phyloP scores from a whole-genome alignment of 2,113 vertebrate species.

The Neotoma lepida region DNA sequence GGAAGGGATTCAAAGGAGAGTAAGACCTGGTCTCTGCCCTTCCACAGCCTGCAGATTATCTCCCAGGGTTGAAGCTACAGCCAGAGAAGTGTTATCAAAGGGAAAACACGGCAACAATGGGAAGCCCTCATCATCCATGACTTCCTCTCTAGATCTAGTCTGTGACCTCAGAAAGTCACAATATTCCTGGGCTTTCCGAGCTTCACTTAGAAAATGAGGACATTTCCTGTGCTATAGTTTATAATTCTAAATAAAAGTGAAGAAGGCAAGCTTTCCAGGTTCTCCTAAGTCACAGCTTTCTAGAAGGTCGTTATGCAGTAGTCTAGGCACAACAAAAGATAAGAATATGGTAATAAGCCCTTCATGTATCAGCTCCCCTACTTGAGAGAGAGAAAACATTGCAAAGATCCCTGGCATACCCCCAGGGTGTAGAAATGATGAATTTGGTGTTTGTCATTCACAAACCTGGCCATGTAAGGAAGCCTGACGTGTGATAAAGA shows the following conservation, averaged over 20 bases:
- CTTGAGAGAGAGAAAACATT: not conserved
- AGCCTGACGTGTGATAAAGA: not conserved
- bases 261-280: slow-evolving; percentile 30
- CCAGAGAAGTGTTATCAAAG: not conserved
- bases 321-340: not conserved
- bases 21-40: not conserved
- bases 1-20: not conserved
- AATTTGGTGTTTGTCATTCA: not conserved
- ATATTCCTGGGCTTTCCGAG: not conserved
- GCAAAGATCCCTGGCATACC: not conserved
- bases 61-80: not conserved
- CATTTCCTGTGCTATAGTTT: slow-evolving; percentile 24
- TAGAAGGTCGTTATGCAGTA: slow-evolving; percentile 13
- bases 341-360: not conserved
- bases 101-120: too few species aligned
- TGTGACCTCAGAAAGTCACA: not conserved
- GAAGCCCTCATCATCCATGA: not conserved
- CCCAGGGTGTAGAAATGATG: not conserved
- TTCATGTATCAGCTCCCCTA: not conserved
- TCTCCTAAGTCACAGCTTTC: slow-evolving; percentile 2
- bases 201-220: not conserved
- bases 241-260: not conserved
- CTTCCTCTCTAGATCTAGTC: not conserved
- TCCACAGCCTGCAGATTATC: not conserved
- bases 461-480: not conserved